A percentile compares a stretch with the other conserved stretches of the same genome.
These are phyloP conservation scores for Opisthocomus hoazin DNA, from an alignment of 2,113 vertebrate genomes.

Conservation along the genomic window DNA sequence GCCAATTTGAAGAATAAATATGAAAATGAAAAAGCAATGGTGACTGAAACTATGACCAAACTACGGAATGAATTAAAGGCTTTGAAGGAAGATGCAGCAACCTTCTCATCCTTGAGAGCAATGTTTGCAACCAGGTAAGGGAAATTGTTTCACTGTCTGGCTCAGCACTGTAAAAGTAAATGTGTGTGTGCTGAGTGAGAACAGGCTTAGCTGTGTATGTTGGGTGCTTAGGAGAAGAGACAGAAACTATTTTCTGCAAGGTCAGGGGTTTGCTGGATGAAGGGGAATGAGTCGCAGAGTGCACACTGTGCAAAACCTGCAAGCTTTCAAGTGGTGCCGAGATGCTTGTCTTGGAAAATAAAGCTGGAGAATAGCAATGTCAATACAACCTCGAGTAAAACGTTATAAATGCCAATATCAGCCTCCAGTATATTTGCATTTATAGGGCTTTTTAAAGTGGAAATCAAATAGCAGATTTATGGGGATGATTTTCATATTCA, in stretches of 20 bases:
- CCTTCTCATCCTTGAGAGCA: slow-evolving; percentile 96
- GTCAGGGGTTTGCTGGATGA: not conserved
- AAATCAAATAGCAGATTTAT: slow-evolving; percentile 31
- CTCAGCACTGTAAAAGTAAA: not conserved
- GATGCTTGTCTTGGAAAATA: not conserved
- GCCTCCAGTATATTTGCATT: slow-evolving; percentile 36
- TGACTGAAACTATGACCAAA: slow-evolving; percentile 98
- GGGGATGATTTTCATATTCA: not conserved
- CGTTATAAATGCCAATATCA: not conserved
- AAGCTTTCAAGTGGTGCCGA: not conserved
- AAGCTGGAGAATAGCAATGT: slow-evolving; percentile 19
- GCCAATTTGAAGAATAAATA: slow-evolving; percentile 99
- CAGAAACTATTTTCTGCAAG: not conserved
- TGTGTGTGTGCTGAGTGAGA: not conserved
- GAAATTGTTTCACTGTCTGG: not conserved
- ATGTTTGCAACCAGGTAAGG: slow-evolving; percentile 97
- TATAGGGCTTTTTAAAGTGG: slow-evolving; percentile 26
- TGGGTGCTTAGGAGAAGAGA: not conserved
- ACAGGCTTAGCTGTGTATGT: not conserved
- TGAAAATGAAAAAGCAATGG: slow-evolving; percentile 96
- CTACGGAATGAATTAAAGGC: slow-evolving; percentile 96
- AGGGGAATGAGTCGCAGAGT: not conserved
- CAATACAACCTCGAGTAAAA: slow-evolving; percentile 22
- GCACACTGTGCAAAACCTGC: not conserved
- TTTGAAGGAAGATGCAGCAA: slow-evolving; percentile 96